These are phyloP conservation scores for Channa striata DNA, from an alignment of 2,797 vertebrate genomes.

Conservation along the genomic window DNA sequence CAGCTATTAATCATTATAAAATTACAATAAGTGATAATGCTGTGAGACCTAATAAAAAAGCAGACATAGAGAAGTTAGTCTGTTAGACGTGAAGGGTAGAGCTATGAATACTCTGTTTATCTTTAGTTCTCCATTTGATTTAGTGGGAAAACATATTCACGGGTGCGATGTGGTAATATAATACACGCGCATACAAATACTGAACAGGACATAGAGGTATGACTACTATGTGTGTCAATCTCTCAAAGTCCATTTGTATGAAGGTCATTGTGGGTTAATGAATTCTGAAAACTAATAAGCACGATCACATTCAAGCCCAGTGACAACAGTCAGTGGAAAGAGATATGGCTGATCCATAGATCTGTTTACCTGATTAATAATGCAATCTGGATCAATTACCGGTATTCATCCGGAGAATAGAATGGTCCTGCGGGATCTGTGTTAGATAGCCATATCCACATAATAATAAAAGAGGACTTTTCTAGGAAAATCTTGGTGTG, in stretches of 20 bases:
- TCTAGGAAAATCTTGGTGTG: conserved; percentile 25
- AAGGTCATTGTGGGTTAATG: conserved; percentile 77
- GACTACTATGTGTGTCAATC: conserved; percentile 39
- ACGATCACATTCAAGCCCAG: conserved; percentile 72
- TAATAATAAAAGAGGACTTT: conserved; percentile 2
- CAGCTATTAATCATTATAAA: no score
- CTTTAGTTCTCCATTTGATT: conserved; percentile 17
- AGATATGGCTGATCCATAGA: conserved; percentile 77
- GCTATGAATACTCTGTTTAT: no score
- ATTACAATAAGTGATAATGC: no score
- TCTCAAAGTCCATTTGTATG: conserved; percentile 53
- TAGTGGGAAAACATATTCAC: conserved; percentile 13
- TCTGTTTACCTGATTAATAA: conserved; percentile 82
- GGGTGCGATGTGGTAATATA: conserved; percentile 46
- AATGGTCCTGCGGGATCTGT: conserved; percentile 43
- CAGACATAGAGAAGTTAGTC: neutral
- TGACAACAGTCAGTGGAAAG: conserved; percentile 81
- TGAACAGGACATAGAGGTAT: conserved; percentile 27
- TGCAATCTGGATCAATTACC: conserved; percentile 80
- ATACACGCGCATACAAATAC: conserved; percentile 21
- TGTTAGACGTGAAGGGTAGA: neutral
- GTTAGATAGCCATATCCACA: conserved; percentile 25
- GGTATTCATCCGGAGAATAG: conserved; percentile 71
- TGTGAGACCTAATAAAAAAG: no score
- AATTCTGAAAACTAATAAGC: conserved; percentile 80